These are phyloP conservation scores for Eilema griseolum DNA, from an alignment of 2,888 invertebrate genomes.

Conservation along the genomic window DNA sequence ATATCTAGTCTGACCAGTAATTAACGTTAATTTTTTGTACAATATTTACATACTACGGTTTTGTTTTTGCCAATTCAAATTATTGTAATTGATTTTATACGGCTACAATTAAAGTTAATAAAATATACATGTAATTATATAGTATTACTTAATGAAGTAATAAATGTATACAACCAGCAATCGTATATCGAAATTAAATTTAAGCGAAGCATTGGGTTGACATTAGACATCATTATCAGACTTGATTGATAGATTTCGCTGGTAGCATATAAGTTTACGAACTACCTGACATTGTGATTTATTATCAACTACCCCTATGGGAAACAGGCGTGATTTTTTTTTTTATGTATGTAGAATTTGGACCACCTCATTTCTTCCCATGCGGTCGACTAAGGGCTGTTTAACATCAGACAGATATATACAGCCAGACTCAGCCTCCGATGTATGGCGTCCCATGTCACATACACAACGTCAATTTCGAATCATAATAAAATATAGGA, in stretches of 20 bases:
- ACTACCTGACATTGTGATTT: constrained; percentile 15
- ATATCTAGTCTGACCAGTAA: neutral
- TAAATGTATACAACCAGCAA: neutral
- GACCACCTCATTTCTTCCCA: too few species aligned
- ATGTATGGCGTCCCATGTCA: too few species aligned
- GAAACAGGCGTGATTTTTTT: neutral
- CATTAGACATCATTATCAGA: constrained; percentile 14
- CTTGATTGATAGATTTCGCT: constrained; percentile 11
- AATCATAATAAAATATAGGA: constrained; percentile 12
- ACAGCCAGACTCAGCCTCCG: too few species aligned
- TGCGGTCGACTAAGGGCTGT: too few species aligned
- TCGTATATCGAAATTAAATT: constrained; percentile 9
- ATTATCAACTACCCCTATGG: constrained; percentile 9
- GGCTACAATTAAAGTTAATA: neutral
- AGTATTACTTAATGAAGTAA: neutral
- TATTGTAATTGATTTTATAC: constrained; percentile 4
- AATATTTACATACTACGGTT: neutral
- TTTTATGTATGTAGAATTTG: too few species aligned
- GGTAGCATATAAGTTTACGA: constrained; percentile 15
- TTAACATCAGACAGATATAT: too few species aligned
- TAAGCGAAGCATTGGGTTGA: constrained; percentile 2
- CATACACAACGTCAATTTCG: neutral
- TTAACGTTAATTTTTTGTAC: neutral
- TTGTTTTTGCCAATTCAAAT: neutral
- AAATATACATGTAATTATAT: neutral